These are phyloP conservation scores for Cryptocheilus praepositus DNA, from an alignment of 2,888 invertebrate genomes.

Conservation along the genomic window DNA sequence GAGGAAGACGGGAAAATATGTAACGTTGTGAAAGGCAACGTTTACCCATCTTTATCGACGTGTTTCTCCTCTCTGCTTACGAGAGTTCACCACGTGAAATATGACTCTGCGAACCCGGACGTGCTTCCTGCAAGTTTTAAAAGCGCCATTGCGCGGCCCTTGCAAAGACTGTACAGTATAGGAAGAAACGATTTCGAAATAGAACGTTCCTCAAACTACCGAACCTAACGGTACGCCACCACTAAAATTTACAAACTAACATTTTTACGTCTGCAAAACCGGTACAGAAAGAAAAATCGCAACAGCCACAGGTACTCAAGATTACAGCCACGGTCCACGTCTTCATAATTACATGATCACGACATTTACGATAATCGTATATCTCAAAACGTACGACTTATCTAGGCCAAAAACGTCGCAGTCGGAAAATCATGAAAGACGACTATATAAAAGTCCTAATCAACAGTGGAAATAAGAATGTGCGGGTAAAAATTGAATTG, in stretches of 20 bases:
- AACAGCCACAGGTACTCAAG: no score
- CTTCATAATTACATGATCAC: no score
- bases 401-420: background rate
- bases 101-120: constrained; percentile 62
- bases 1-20: constrained; percentile 34
- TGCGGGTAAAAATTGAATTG: no score
- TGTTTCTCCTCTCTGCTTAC: constrained; percentile 43
- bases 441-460: constrained; percentile 15
- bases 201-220: no score
- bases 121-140: constrained; percentile 49
- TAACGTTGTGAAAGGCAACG: constrained; percentile 45
- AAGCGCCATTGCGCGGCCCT: constrained; percentile 38
- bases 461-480: background rate
- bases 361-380: constrained; percentile 28
- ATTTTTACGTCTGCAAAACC: no score
- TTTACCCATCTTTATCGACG: constrained; percentile 44
- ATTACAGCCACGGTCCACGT: no score
- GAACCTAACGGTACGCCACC: no score
- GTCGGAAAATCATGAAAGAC: constrained; percentile 2
- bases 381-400: constrained; percentile 4
- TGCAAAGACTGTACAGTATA: constrained; percentile 1
- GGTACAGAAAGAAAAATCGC: no score
- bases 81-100: constrained; percentile 55
- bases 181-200: background rate
- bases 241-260: no score